Percentiles rank a stretch among this genome's conserved stretches.
phyloP scores from a whole-genome alignment of 2,113 vertebrate genomes.

The Notothenia coriiceps region DNA sequence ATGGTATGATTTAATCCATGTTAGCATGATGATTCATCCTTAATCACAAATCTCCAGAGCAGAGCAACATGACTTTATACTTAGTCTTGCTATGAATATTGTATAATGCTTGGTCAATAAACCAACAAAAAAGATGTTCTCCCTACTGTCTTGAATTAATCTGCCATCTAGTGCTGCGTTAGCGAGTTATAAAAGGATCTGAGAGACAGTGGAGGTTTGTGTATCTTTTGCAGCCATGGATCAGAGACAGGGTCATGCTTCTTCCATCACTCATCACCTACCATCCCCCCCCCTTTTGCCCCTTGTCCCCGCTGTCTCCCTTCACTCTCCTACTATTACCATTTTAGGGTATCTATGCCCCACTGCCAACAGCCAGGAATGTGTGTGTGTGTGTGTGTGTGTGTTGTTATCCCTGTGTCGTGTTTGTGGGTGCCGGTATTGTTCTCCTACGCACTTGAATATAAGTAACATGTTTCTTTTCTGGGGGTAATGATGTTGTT shows the following conservation, averaged over 20 bases:
- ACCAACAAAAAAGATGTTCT: not conserved
- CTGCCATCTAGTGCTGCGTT: constrained; percentile 1
- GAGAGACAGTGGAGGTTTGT: constrained; percentile 32
- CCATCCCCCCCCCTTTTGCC: constrained; percentile 27
- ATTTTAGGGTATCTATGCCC: constrained; percentile 81
- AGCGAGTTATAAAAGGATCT: constrained; percentile 43
- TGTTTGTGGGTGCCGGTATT: constrained; percentile 40
- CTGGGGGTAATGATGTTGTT: constrained; percentile 44
- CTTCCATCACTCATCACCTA: constrained; percentile 70
- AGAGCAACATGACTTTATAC: not conserved
- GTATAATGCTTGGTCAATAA: not conserved
- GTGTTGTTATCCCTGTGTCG: constrained; percentile 20
- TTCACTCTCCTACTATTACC: constrained; percentile 62
- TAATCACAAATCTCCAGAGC: not conserved
- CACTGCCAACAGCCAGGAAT: constrained; percentile 69
- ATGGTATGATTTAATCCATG: not conserved
- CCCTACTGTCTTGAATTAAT: constrained; percentile 23
- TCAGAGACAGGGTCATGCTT: constrained; percentile 32
- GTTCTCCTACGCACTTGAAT: constrained; percentile 44
- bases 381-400: constrained; percentile 12
- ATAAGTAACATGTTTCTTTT: constrained; percentile 37
- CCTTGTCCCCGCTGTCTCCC: constrained; percentile 51
- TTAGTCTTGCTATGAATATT: not conserved
- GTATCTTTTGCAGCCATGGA: constrained; percentile 50
- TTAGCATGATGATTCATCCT: not conserved